Percentiles rank a stretch among this genome's conserved stretches.
These are phyloP conservation scores for Macaca fascicularis DNA, from an alignment of 2,113 vertebrate species.

Conservation along the genomic window T2T-MFA8v1.1 NC_088377.1:79937501-79938000, in stretches of 20 bases:
- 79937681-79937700: background rate
- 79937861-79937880: no score
- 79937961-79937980: background rate
- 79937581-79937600: background rate
- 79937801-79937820: background rate
- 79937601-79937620: background rate
- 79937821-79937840: no score
- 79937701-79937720: background rate
- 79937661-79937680: background rate
- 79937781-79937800: background rate
- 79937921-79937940: no score
- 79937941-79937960: background rate
- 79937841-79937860: background rate
- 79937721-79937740: background rate
- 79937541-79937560: no score
- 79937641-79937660: background rate
- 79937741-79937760: accelerated
- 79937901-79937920: background rate
- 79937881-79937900: background rate
- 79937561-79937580: background rate
- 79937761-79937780: background rate
- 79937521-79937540: background rate
- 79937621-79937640: background rate
- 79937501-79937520: background rate
- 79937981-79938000: accelerated